Base-by-base conservation (phyloP, 2,113 vertebrate species). In the Corythoichthys haematopterus region DNA sequence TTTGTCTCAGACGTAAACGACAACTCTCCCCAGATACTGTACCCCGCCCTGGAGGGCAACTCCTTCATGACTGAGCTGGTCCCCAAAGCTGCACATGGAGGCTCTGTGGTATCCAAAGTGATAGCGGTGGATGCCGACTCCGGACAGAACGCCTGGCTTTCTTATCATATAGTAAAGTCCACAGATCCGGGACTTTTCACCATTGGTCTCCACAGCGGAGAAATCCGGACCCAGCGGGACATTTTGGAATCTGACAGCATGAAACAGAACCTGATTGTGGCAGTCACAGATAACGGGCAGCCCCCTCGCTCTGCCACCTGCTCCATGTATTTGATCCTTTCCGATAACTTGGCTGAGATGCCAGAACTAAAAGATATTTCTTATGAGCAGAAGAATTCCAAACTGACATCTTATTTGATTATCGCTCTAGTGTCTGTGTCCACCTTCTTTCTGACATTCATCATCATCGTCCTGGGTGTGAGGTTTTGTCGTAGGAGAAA, bases 101-200 rank as follows among this genome's bases (percentile, higher is more conserved):
- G 91, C 0, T 90, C 90, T 56, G 77, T 93, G 69, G 85, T 93
- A 3, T 90, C 91, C 40, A 92, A 92, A 61, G 89, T 91, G 20
- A 89, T 93, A 37, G 82, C 85, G 15, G 82, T 88, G 47, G 88
- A 90, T 47, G 71, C 77, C 37, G 84, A 89, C 69, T 85, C 84
- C 3, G 80, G 87, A 33, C 88, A 88, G 60, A 89, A 88, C 28
- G 74, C 85, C 6, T 87, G 85, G 74, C 77, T 90, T n/a, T 74
- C 73, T 36, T 65, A 81, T 72, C 72, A 87, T 88, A 56, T 65
- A 0, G 51, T 89, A 7, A 85, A 84, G 66, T 78, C 84, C 11
- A 82, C 82, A 16, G 77, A 85, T 69, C 65, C 1, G 5, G 52
- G 52, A 55, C 52, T 55, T 33, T 55, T 28, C 6, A 9, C 9